Conservation (phyloP, 2,888 invertebrate species). For the Ennomos fuscantarius region DNA sequence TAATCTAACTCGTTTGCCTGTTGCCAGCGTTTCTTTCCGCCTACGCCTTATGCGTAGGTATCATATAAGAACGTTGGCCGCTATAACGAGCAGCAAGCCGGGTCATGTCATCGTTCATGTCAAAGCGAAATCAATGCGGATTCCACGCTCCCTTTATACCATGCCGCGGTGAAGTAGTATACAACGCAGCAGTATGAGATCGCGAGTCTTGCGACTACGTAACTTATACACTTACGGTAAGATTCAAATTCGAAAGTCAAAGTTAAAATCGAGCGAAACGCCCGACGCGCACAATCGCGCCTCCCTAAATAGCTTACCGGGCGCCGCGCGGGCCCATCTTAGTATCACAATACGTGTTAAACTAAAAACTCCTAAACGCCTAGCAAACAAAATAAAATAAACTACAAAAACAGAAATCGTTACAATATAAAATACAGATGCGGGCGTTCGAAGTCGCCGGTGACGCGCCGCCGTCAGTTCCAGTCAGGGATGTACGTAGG, state of each 20-base stretch:
- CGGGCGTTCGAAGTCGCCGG: not conserved
- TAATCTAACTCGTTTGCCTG: too few relatives aligned
- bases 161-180: conserved; percentile 1
- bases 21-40: too few relatives aligned
- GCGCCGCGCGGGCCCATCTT: conserved; percentile 72
- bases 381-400: conserved; percentile 58
- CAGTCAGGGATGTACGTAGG: too few relatives aligned
- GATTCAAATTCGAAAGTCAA: conserved; percentile 7
- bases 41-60: too few relatives aligned
- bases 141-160: not conserved
- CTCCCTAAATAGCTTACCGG: conserved; percentile 70
- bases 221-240: conserved; percentile 12
- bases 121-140: not conserved
- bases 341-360: conserved; percentile 80
- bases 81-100: too few relatives aligned
- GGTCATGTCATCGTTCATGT: too few relatives aligned
- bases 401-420: conserved; percentile 69
- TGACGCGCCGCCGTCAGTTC: too few relatives aligned
- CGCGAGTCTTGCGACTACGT: conserved; percentile 8
- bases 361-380: conserved; percentile 74
- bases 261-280: conserved; percentile 15
- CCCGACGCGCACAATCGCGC: conserved; percentile 24
- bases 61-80: too few relatives aligned
- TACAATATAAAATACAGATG: conserved; percentile 57
- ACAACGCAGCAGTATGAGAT: conserved; percentile 7